Evolutionary conservation across 2,888 invertebrate genomes (phyloP), one percentile per base, ranked within the genome.

Genomic region (Agrochola macilenta): DNA sequence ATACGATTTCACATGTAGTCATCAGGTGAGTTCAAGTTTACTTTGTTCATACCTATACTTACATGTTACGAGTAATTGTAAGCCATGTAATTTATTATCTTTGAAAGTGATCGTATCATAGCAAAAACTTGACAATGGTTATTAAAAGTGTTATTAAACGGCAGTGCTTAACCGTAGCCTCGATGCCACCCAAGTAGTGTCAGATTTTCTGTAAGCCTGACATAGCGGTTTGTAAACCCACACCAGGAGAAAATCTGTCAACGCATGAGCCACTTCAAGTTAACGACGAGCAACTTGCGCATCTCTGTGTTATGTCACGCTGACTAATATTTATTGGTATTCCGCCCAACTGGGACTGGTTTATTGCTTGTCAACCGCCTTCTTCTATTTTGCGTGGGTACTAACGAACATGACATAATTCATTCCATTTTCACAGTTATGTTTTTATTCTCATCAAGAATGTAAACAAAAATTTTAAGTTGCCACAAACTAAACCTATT

Each of bases 1-100:
- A 97, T 87, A 97, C 97, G 68, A 97, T 98, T 83, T 98, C 98
- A 77, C 98, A 98, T 64, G 98, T 99, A 91, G 98, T 98, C 81
- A 98, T 99, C 89, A 98, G 98, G 99, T 99, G 94, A 97, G 97
- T 94, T 68, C 12, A 30, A 26, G 11, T 57, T 81, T 54, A 46
- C 23, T 76, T 39, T 43, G 17, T 57, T 39, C 3, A 8, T 20
- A 43, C 39, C 39, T 43, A 35, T 39, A 57, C 17, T 17, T 5
- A 49, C 23, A 26, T 46, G 14, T 14, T 49, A 20, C 39, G 46
- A 23, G 9, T 61, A 20, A 52, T 52, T 52, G 20, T 78, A 52
- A 43, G 9, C 20, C 30, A 11, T 30, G 54, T 46, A 75, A 69
- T 72, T 69, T 72, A 65, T 74, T 49, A 0, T 58, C 54, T 60